Base-by-base conservation (phyloP, 2,888 invertebrate species). In the Myopa testacea region DNA sequence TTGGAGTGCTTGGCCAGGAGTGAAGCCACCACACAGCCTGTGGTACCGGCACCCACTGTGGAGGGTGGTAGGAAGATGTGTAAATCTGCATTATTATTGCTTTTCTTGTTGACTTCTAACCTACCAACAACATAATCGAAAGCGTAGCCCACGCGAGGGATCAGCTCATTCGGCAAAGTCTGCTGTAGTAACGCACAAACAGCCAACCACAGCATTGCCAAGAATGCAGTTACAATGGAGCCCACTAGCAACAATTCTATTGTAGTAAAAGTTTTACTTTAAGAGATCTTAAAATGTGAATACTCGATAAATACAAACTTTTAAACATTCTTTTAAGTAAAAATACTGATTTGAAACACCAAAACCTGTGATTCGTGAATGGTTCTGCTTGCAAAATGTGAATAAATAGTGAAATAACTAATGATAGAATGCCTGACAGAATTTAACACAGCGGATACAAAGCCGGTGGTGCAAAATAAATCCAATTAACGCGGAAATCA, bases 21-120 rank as follows among this genome's bases (percentile, higher is more conserved):
- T 0, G 93, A 90, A 0, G 94, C 93, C 8, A 94, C 86, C 0
- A 94, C 93, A 82, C 93, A 93, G 10, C 94, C 94, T 0, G 93
- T 91, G 45, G 94, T 94, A 0, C 94, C 94, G 3, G 92, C 94
- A 1, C 94, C 94, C 73, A 94, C 94, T 94, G 77, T 52, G 67
- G 72, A 65, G 7, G n/a, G n/a, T 12, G 67, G 10, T 45, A 8
- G 10, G 45, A 45, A 45, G 45, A 45, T 10, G 45, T 10, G 45
- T 7, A 69, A 69, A 69, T 63, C 8, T 67, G 40, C 16, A 34
- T 37, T 34, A 38, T 34, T 37, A 37, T 10, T 34, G 19, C 45
- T 68, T 16, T 68, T 16, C 4, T 10, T 68, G 19, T 4, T 50
- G 12, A 7, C 68, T 16, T 6, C 1, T 8, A 37, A 62, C 76